Evolutionary conservation across 2,113 vertebrate species (phyloP), one percentile per base, ranked within the genome.

Genomic region (Argyrosomus japonicus): DNA sequence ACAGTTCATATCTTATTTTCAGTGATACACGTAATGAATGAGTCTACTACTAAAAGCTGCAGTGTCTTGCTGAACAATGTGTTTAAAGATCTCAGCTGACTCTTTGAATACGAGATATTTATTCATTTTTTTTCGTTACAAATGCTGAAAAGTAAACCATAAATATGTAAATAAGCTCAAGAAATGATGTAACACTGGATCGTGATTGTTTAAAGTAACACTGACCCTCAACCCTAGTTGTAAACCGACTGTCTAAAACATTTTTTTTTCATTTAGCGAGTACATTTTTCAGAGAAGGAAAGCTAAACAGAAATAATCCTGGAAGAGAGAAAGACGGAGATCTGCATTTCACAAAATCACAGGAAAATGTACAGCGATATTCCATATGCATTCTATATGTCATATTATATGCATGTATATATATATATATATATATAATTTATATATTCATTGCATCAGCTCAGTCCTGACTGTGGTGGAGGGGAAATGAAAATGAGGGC

Each of bases 401-500:
- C 27, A 64, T 69, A 68, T 51, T 43, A 51, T 62, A 62, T 56
- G 62, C 15, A 32, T 64, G 12, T 72, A 53, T 58, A 65, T 69
- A 69, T 51, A 43, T 68, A 62, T 62, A 62, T 23, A 23, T 64
- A 12, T 72, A 53, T 58, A 65, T 69, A 69, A 70, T 54, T 47
- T 58, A 47, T 60, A 25, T 61, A 36, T 62, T 21, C 25, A n/a
- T 77, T 50, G n/a, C 48, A 57, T 27, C 73, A 61, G 61, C 23
- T 63, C 58, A 70, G 63, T 65, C 65, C 36, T 58, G 58, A 61
- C 47, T 63, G 62, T 54, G 67, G 67, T 68, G 23, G 58, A 77
- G 70, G 56, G 81, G 73, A 88, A 88, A 86, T 67, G 45, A 61
- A 88, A 88, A 86, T 67, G 45, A 61, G 56, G 32, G 25, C 51